Evolutionary conservation across 2,888 invertebrate genomes (phyloP), one percentile per base, ranked within the genome.

Genomic region (Ornithoptera priamus): DNA sequence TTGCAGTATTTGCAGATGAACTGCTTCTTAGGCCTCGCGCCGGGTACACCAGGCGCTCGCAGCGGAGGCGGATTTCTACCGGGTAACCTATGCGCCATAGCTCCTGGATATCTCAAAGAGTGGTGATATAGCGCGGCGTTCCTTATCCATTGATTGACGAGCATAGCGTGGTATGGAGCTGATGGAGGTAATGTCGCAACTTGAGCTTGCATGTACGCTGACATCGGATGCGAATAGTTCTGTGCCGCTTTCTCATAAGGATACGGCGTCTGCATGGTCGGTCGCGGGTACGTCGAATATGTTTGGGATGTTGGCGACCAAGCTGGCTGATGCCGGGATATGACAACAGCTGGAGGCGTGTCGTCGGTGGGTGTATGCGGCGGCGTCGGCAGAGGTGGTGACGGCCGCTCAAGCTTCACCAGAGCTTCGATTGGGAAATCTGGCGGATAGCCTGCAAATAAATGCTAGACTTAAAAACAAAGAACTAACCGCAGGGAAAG

Each of bases 1-100:
- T 97, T 96, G 93, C 99, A 99, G 90, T 97, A 99, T 91, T 98
- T 97, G 94, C 99, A 99, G 83, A 99, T 99, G 92, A 98, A 99
- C 90, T 99, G 96, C 78, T 96, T 96, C 86, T 96, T 96, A 62
- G 96, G 96, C 74, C 96, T 92, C 50, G 91, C 93, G 77, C 94
- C 94, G 64, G 93, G 94, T 5, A 89, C 91, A 64, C 93, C 92
- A 1, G 93, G 93, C 0, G 94, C 92, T 79, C 94, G 89, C 83
- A 94, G 83, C 0, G 93, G 92, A 1, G 94, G 93, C 57, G 93
- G 92, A 76, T 89, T 93, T 70, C 93, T 90, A 71, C 93, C 93
- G 6, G 92, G 92, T 80, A 91, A 83, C 78, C 91, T 90, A 69
- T 92, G 93, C 62, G 90, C 87, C 87, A 93, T 93, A 2, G 88